phyloP scores from a whole-genome alignment of 1,140 invertebrate genomes.

The Mesaphorura yosii region DNA sequence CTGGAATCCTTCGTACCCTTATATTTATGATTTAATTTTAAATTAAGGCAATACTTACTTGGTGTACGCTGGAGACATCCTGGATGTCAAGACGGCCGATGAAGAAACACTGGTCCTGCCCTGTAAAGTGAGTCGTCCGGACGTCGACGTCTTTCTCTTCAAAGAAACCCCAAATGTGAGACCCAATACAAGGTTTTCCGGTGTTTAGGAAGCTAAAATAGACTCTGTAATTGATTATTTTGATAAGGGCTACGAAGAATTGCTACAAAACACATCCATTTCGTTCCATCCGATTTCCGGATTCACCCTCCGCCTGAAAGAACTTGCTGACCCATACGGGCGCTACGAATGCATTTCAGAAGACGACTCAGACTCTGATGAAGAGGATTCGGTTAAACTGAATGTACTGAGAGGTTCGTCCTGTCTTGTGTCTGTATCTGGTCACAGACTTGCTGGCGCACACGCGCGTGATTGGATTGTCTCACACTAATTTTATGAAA shows the following conservation, averaged over 20 bases:
- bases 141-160: neutral
- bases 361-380: slow-evolving; percentile 1
- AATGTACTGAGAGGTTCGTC: slow-evolving; percentile 11
- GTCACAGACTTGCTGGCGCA: no score
- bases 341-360: slow-evolving; percentile 13
- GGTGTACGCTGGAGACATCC: neutral
- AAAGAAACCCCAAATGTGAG: slow-evolving; percentile 2
- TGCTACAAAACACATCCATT: neutral
- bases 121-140: neutral
- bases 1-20: neutral
- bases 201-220: no score
- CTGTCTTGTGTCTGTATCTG: no score
- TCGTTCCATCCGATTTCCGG: slow-evolving; percentile 9
- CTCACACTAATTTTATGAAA: no score
- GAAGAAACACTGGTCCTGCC: slow-evolving; percentile 5
- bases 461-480: no score
- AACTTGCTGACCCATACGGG: slow-evolving; percentile 1
- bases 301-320: slow-evolving; percentile 8
- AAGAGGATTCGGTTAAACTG: slow-evolving; percentile 7
- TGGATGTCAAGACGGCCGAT: slow-evolving; percentile 1
- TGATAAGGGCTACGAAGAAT: slow-evolving; percentile 2
- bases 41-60: neutral
- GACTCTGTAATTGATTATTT: neutral
- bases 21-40: neutral
- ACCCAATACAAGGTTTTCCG: no score